These are phyloP conservation scores for Aethina tumida DNA, from an alignment of 1,140 invertebrate species.

Conservation along the genomic window DNA sequence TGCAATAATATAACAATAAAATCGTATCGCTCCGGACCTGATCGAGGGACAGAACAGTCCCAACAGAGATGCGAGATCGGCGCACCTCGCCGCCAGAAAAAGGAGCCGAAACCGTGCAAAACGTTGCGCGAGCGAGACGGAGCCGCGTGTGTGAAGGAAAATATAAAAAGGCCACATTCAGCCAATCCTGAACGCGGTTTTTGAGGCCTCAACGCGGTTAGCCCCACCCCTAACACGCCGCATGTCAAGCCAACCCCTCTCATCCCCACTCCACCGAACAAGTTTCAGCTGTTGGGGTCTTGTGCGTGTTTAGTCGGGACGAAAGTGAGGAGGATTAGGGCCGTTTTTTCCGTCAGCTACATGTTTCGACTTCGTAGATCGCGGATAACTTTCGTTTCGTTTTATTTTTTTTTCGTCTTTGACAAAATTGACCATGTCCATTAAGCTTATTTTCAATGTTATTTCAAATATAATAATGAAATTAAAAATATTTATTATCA, in stretches of 20 bases:
- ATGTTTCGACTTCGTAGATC: constrained; percentile 2
- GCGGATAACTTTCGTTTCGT: no score
- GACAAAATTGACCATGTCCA: no score
- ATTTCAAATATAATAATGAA: no score
- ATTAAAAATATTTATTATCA: no score
- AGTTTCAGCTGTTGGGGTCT: constrained; percentile 25
- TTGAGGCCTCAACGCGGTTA: constrained; percentile 37
- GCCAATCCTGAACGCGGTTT: constrained; percentile 38
- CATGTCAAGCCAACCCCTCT: constrained; percentile 31
- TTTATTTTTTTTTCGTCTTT: no score
- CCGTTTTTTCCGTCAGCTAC: constrained; percentile 1
- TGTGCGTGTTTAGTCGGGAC: constrained; percentile 9
- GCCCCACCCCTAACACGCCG: constrained; percentile 35
- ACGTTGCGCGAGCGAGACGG: constrained; percentile 16
- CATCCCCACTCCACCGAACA: constrained; percentile 25
- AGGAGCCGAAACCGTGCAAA: constrained; percentile 14
- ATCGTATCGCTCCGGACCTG: constrained; percentile 23
- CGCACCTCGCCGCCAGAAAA: constrained; percentile 10
- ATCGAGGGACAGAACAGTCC: constrained; percentile 7
- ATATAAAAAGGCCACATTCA: constrained; percentile 29
- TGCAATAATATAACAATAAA: no score
- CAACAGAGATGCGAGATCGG: constrained; percentile 15
- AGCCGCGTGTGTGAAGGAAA: constrained; percentile 9
- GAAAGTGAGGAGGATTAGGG: constrained; percentile 4
- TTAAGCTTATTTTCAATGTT: no score